These are phyloP conservation scores for Thunnus maccoyii DNA, from an alignment of 2,113 vertebrate species.

Conservation along the genomic window DNA sequence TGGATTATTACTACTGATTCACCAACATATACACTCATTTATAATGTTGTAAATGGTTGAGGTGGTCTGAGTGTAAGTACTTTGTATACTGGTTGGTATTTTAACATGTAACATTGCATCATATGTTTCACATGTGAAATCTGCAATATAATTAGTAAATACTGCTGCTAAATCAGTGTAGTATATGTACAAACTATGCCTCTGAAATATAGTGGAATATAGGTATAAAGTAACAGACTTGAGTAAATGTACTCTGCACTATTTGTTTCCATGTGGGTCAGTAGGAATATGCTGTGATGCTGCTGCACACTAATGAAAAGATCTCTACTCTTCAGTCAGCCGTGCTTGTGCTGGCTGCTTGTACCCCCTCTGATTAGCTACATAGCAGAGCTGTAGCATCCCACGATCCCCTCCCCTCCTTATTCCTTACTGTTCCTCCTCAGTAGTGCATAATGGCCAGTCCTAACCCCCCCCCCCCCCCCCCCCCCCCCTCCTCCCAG, in stretches of 20 bases:
- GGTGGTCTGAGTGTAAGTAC: neutral
- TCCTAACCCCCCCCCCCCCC: slow-evolving; percentile 64
- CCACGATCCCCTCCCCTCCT: slow-evolving; percentile 33
- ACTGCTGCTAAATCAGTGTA: no score
- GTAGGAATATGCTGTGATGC: neutral
- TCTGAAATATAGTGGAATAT: neutral
- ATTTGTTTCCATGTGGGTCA: neutral
- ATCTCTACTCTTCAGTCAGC: neutral
- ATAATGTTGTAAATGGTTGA: neutral
- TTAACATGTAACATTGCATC: neutral
- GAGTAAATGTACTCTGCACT: neutral
- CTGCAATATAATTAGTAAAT: neutral
- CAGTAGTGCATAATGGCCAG: slow-evolving; percentile 60
- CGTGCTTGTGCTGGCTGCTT: neutral
- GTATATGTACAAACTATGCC: neutral
- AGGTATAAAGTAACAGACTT: neutral
- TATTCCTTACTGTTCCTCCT: slow-evolving; percentile 26
- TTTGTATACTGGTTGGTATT: neutral
- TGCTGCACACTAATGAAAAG: slow-evolving; percentile 6
- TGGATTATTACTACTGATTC: neutral
- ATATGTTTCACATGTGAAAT: neutral
- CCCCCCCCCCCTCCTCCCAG: slow-evolving; percentile 57
- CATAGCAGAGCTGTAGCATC: slow-evolving; percentile 18
- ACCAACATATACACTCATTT: neutral
- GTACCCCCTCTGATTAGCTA: slow-evolving; percentile 16